A percentile compares a stretch with the other conserved stretches of the same genome.
Conservation (phyloP, 2,888 invertebrate genomes). For the Dryobota labecula region DNA sequence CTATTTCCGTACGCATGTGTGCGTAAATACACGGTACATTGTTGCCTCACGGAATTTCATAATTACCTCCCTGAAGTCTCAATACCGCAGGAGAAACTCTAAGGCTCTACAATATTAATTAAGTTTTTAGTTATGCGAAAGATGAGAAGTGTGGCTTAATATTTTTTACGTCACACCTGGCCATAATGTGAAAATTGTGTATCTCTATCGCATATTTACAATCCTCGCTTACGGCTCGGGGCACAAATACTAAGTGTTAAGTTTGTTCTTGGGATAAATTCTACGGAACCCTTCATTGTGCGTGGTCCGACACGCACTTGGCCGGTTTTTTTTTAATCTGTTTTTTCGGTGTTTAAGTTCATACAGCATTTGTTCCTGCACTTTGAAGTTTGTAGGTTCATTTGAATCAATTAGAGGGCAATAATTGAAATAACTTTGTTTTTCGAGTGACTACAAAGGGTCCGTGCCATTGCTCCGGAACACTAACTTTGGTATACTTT, state of each 20-base stretch:
- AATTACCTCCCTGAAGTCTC: conserved; percentile 46
- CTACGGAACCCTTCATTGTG: too few relatives aligned
- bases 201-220: too few relatives aligned
- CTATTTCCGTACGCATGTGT: conserved; percentile 5
- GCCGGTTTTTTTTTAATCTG: neutral
- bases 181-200: too few relatives aligned
- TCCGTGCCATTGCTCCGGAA: neutral
- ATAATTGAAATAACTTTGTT: conserved; percentile 42
- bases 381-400: conserved; percentile 6
- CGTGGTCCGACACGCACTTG: too few relatives aligned
- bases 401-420: conserved; percentile 25
- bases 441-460: conserved; percentile 10
- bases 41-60: conserved; percentile 51
- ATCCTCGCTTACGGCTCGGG: too few relatives aligned
- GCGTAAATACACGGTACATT: conserved; percentile 14
- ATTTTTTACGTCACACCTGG: too few relatives aligned
- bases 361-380: neutral
- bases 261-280: too few relatives aligned
- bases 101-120: conserved; percentile 55
- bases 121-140: conserved; percentile 49
- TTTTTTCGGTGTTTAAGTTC: neutral
- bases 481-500: too few relatives aligned
- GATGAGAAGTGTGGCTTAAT: conserved; percentile 23
- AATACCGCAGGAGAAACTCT: conserved; percentile 29
- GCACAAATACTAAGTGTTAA: too few relatives aligned